These are phyloP conservation scores for Rotaria sp. DNA, from an alignment of 2,888 invertebrate genomes.

Conservation along the genomic window DNA sequence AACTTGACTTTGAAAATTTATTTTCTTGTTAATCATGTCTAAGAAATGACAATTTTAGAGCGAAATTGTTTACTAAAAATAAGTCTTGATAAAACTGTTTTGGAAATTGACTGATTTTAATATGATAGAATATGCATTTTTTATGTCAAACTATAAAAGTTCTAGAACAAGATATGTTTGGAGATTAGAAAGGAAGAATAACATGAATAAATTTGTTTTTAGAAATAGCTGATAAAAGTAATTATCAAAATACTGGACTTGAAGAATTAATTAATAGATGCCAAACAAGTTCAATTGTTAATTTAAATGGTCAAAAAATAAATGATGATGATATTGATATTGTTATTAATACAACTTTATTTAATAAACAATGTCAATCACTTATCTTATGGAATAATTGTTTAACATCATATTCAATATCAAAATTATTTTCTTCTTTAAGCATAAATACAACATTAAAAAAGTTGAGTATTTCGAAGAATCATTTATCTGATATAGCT, in stretches of 20 bases:
- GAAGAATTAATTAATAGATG: not conserved
- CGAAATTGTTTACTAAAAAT: no score
- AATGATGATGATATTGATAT: not conserved
- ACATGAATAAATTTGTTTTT: no score
- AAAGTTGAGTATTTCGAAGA: not conserved
- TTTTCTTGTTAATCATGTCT: no score
- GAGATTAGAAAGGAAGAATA: no score
- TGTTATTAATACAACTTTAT: not conserved
- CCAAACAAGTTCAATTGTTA: not conserved
- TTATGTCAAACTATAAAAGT: no score
- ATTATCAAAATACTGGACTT: not conserved
- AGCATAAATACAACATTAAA: not conserved
- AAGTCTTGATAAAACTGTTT: no score
- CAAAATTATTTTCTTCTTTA: not conserved
- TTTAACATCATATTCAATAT: not conserved
- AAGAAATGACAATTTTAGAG: no score
- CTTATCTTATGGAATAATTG: not conserved
- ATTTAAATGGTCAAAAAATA: not conserved
- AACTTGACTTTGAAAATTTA: no score
- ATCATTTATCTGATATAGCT: not conserved
- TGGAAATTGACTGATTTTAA: no score
- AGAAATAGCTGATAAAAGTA: not conserved
- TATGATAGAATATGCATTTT: no score
- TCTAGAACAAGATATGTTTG: no score
- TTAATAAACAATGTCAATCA: not conserved